Percentiles rank a stretch among this genome's conserved stretches.
Evolutionary conservation across 2,888 invertebrate species (phyloP).

Genomic region (Diarsia dahlii): DNA sequence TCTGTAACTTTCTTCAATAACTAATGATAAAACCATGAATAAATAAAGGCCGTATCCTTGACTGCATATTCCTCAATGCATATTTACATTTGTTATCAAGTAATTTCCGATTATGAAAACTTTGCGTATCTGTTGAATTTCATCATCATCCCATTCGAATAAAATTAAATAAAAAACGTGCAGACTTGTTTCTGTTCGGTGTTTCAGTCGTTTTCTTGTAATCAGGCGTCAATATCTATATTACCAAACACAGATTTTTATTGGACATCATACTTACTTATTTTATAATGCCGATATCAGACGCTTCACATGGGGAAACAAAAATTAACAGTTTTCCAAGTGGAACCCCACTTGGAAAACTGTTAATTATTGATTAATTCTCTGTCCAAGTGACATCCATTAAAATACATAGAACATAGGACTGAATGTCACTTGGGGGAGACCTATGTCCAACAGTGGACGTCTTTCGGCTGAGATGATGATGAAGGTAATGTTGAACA

Average conservation of each 20-base stretch:
- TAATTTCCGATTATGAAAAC: slow-evolving; percentile 52
- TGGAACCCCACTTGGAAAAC: too few species aligned
- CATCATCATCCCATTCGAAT: slow-evolving; percentile 8
- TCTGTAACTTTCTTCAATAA: slow-evolving; percentile 30
- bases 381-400: not conserved
- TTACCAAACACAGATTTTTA: slow-evolving; percentile 16
- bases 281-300: slow-evolving; percentile 2
- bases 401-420: not conserved
- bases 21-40: slow-evolving; percentile 35
- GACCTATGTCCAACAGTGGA: too few species aligned
- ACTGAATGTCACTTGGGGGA: not conserved
- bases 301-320: not conserved
- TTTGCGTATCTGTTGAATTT: slow-evolving; percentile 34
- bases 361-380: too few species aligned
- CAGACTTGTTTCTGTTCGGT: not conserved
- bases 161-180: slow-evolving; percentile 14
- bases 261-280: slow-evolving; percentile 23
- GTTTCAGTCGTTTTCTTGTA: slow-evolving; percentile 18
- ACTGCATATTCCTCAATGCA: slow-evolving; percentile 27
- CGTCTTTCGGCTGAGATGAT: too few species aligned
- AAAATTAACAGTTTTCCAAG: too few species aligned
- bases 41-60: slow-evolving; percentile 45
- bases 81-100: slow-evolving; percentile 43
- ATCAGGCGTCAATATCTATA: slow-evolving; percentile 19
- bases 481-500: not conserved